Evolutionary conservation across 2,888 invertebrate species (phyloP).

Genomic region (Lasioglossum calceatum): DNA sequence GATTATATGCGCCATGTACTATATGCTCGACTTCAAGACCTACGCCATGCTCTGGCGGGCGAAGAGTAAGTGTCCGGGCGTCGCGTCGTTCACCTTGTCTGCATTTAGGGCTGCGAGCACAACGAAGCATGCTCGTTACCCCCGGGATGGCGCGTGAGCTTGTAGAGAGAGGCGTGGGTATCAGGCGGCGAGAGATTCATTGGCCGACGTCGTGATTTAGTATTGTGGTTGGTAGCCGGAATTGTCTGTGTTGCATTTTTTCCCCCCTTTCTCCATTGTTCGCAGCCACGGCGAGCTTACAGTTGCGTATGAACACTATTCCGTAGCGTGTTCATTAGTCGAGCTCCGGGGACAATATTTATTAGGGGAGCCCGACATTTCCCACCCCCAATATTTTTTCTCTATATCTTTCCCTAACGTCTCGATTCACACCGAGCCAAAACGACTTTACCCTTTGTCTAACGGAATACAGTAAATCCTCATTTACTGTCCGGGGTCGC

Average conservation of each 20-base stretch:
- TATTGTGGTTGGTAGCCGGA: background rate
- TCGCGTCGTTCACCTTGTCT: background rate
- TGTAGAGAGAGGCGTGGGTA: background rate
- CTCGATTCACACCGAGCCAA: no score
- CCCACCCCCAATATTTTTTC: no score
- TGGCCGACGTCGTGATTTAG: background rate
- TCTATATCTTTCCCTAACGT: no score
- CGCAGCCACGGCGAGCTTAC: background rate
- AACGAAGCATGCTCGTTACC: background rate
- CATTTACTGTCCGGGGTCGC: no score
- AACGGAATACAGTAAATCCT: no score
- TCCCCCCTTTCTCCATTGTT: background rate
- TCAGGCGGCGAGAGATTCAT: background rate
- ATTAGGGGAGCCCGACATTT: no score
- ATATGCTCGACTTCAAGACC: conserved; percentile 85
- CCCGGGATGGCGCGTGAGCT: background rate
- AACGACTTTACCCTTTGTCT: no score
- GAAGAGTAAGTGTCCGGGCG: conserved; percentile 82
- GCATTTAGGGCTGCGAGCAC: background rate
- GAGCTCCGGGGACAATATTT: no score
- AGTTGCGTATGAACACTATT: background rate
- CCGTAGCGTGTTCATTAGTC: no score
- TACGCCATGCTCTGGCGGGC: conserved; percentile 85
- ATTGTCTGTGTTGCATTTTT: background rate
- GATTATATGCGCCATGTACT: conserved; percentile 87